Base-by-base conservation (phyloP, 1,140 invertebrate species). In the Neoseiulus cucumeris region DNA sequence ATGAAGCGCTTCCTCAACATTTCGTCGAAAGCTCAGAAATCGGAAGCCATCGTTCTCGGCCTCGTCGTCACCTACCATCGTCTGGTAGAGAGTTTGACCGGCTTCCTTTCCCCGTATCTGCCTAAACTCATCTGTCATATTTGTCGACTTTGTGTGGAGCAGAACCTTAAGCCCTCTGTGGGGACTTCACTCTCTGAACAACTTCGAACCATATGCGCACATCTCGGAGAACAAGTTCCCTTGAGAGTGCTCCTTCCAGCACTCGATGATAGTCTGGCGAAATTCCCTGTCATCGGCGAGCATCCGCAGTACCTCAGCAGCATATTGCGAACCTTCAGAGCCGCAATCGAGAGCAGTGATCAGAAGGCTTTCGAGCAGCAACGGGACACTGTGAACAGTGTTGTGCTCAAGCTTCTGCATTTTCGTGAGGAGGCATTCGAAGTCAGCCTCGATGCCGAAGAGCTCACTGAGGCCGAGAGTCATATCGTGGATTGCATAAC, bases 91-190 rank as follows among this genome's bases (percentile, higher is more conserved):
- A 85, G 83, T 22, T 71, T 91, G 25, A 82, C 86, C 0, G 76
- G 85, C 2, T 91, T 93, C 71, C 74, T 92, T 25, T 89, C 87
- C 69, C 84, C 87, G 0, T 92, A 91, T 75, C 74, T 92, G 33
- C 80, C 84, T 66, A 84, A 86, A 68, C 80, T 92, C 30, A 72
- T 91, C 2, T 68, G 42, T 64, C 68, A 72, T 64, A 71, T 75
- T 2, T 68, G 69, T 66, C 41, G 65, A 12, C 55, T 70, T 18
- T 71, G 69, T 64, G 55, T 68, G 17, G 69, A 70, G 25, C 67
- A 71, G 28, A 44, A 70, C 44, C 67, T 70, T 7, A 59, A 30
- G 64, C 68, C 64, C 65, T 70, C 12, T 68, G 71, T 69, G n/a
- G 65, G 41, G 28, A 42, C 70, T 22, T 39, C 33, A 6, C 67